Conservation (phyloP, 2,888 invertebrate species). For the Unio delphinus region DNA sequence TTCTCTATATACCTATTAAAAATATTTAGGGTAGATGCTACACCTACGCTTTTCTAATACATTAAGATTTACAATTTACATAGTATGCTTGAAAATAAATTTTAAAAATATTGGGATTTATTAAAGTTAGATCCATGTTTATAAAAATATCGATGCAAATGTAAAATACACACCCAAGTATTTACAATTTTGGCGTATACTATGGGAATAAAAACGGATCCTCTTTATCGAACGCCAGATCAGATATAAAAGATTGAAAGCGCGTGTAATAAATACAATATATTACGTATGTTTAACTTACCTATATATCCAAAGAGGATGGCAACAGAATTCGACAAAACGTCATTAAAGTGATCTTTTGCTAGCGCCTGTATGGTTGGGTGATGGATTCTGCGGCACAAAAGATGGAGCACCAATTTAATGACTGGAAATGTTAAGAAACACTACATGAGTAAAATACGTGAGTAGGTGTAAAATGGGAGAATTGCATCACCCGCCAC, state of each 20-base stretch:
- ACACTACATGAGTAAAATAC: not conserved
- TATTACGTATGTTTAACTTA: slow-evolving; percentile 13
- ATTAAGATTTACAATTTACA: too few species aligned
- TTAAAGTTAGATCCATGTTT: too few species aligned
- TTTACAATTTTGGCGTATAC: not conserved
- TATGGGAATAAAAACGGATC: too few species aligned
- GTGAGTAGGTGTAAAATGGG: not conserved
- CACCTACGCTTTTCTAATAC: too few species aligned
- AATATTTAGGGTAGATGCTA: too few species aligned
- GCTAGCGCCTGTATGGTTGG: slow-evolving; percentile 70
- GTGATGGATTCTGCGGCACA: slow-evolving; percentile 57
- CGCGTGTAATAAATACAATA: not conserved
- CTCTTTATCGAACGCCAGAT: too few species aligned
- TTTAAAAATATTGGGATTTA: too few species aligned
- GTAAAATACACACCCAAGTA: too few species aligned
- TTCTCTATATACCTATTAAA: too few species aligned
- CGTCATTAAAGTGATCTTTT: slow-evolving; percentile 74
- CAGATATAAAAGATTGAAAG: too few species aligned
- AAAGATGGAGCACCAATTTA: slow-evolving; percentile 63
- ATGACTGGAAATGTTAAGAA: slow-evolving; percentile 50
- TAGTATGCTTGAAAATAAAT: too few species aligned
- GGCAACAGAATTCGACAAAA: slow-evolving; percentile 72
- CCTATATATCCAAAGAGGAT: slow-evolving; percentile 72
- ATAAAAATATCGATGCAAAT: too few species aligned
- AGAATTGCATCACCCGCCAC: not conserved